Conservation (phyloP, 1,140 invertebrate genomes). For the Dreissena rostriformis region DNA sequence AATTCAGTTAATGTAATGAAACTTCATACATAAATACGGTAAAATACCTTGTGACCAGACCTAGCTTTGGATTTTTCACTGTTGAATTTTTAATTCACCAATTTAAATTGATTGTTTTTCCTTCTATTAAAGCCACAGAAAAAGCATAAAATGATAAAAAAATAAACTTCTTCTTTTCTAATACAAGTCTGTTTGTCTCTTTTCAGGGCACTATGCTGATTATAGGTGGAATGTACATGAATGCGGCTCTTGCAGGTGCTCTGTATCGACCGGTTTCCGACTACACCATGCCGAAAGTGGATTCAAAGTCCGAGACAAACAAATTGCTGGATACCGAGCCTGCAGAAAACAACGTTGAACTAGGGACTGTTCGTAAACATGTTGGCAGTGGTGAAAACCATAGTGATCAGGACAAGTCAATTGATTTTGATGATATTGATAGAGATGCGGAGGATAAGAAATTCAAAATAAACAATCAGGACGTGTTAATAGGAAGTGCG, state of each 20-base stretch:
- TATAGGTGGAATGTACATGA: slow-evolving; percentile 61
- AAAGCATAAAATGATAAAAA: too few relatives aligned
- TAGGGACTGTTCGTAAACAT: too few relatives aligned
- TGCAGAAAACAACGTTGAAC: background rate
- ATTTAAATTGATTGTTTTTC: too few relatives aligned
- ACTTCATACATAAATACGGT: too few relatives aligned
- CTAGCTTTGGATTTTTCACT: too few relatives aligned
- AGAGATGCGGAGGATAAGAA: background rate
- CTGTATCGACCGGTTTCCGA: slow-evolving; percentile 60
- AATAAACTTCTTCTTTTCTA: too few relatives aligned
- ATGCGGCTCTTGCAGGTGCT: slow-evolving; percentile 57
- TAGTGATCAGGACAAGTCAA: background rate
- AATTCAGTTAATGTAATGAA: too few relatives aligned
- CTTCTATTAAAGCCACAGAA: too few relatives aligned
- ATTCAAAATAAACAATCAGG: too few relatives aligned
- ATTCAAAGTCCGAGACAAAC: background rate
- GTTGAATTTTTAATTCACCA: too few relatives aligned
- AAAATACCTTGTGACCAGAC: too few relatives aligned
- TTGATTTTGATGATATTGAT: background rate
- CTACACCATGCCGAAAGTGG: slow-evolving; percentile 24
- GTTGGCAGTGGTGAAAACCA: too few relatives aligned
- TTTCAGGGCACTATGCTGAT: slow-evolving; percentile 62
- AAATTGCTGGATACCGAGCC: background rate
- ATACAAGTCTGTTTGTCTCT: background rate
- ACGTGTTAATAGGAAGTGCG: slow-evolving; percentile 38